Base-by-base conservation (phyloP, 37 sponge, comb jelly and placozoan species). In the Amphimedon queenslandica region DNA sequence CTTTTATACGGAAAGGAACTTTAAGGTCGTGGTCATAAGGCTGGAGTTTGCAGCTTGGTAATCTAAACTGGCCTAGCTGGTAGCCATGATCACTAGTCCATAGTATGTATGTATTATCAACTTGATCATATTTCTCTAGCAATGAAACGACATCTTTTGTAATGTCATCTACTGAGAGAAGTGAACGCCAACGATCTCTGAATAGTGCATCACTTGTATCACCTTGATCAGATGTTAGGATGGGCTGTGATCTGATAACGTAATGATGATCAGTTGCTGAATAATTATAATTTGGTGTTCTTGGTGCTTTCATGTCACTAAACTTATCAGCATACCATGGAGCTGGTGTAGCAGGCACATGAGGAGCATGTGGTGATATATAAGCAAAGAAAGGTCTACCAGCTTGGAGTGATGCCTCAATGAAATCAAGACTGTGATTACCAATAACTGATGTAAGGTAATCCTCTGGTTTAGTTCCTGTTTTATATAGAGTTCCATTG, bases 11-110 rank as follows among this genome's bases (percentile, higher is more conserved):
- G 53, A 82, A 79, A 2, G 92, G 88, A 1, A 92, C 84, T n/a
- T 81, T 55, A 4, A 92, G 78, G 77, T 83, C 87, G 41, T 82
- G 84, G 4, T 92, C 92, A 43, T 92, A 92, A 2, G 85, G 86
- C 39, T 86, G 88, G 16, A 87, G 78, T 47, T 92, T 92, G 69
- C 87, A 78, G 31, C 75, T 70, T 23, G 92, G 92, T 3, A 86
- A 66, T 2, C 82, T 42, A 30, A 86, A 83, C 65, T 92, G 92
- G 16, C 92, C 92, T 23, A 92, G 73, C 35, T 92, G 78, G 73
- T 70, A 92, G 23, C 92, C 92, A 76, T 92, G 92, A 40, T 92
- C 92, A 67, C 92, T 92, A 2, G 92, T 92, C 40, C 43, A 78
- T 24, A 87, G 1, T 67, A 92, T 65, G 57, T 79, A 87, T 33